A percentile compares a stretch with the other conserved stretches of the same genome.
Evolutionary conservation across 2,888 invertebrate genomes (phyloP).

Genomic region (Eupsilia transversa): DNA sequence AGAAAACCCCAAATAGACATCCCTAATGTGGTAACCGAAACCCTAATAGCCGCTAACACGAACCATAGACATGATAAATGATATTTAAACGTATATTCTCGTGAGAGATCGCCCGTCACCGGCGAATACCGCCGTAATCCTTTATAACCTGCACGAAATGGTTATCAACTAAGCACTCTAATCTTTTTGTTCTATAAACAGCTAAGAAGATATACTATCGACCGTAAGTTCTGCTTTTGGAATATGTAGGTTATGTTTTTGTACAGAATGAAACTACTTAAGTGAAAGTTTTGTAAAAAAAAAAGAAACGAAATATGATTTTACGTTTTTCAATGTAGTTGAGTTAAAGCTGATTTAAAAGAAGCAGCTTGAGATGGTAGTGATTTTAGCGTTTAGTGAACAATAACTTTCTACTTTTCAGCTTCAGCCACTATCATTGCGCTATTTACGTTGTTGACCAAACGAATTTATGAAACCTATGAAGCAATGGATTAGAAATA

Average conservation of each 20-base stretch:
- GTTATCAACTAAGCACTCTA: conserved; percentile 18
- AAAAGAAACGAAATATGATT: too few relatives aligned
- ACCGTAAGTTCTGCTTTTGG: not conserved
- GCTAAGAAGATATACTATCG: conserved; percentile 8
- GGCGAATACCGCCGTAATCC: conserved; percentile 19
- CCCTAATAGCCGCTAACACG: conserved; percentile 34
- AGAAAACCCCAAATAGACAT: conserved; percentile 11
- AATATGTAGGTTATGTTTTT: not conserved
- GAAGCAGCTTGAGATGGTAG: not conserved
- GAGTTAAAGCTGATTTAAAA: not conserved
- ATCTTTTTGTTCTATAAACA: conserved; percentile 28
- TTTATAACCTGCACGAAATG: conserved; percentile 21
- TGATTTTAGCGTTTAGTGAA: too few relatives aligned
- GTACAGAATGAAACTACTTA: too few relatives aligned
- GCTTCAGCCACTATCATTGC: too few relatives aligned
- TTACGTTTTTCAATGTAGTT: not conserved
- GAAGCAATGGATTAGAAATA: too few relatives aligned
- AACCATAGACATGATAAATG: conserved; percentile 39
- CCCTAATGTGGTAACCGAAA: conserved; percentile 18
- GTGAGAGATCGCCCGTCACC: conserved; percentile 32
- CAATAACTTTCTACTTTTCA: too few relatives aligned
- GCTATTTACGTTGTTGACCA: too few relatives aligned
- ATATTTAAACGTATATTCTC: conserved; percentile 35
- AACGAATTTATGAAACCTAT: too few relatives aligned
- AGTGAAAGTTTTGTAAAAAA: too few relatives aligned